Percentiles rank a stretch among this genome's conserved stretches.
Conservation (phyloP, 2,113 vertebrate species). For the Mastomys natalensis region DNA sequence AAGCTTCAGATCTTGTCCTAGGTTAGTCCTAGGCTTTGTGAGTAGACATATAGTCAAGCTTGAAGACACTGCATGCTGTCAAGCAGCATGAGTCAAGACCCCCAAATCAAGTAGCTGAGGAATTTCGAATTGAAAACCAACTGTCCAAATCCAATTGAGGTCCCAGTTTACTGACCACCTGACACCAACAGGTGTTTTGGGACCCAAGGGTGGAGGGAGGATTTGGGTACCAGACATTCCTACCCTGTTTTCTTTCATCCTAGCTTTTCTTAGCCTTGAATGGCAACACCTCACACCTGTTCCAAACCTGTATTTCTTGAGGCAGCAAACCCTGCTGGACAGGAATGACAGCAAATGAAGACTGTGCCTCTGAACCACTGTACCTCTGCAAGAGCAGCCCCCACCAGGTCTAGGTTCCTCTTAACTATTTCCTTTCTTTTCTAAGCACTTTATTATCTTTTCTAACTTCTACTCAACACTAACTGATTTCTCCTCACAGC, state of each 20-base stretch:
- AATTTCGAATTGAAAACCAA: not conserved
- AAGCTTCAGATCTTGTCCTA: not conserved
- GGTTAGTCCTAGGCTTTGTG: slow-evolving; percentile 2
- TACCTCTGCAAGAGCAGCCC: not conserved
- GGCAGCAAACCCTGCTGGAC: not conserved
- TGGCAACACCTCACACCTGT: not conserved
- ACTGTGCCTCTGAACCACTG: not conserved
- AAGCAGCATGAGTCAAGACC: not conserved
- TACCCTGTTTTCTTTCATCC: not conserved
- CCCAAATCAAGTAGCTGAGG: not conserved
- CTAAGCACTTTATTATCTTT: not conserved
- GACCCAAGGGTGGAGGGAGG: not conserved
- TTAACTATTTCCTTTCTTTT: not conserved
- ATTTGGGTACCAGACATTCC: not conserved
- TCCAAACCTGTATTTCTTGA: slow-evolving; percentile 43
- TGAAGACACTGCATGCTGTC: not conserved
- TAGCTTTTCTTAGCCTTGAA: not conserved
- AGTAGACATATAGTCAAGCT: not conserved
- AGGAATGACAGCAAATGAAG: not conserved
- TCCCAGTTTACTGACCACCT: not conserved
- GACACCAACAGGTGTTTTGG: slow-evolving; percentile 6
- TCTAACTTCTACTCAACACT: not conserved
- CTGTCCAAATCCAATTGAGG: not conserved
- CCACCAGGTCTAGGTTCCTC: not conserved
- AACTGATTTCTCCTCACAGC: not conserved